Base-by-base conservation (phyloP, 2,113 vertebrate genomes). In the Lonchura striata region DNA sequence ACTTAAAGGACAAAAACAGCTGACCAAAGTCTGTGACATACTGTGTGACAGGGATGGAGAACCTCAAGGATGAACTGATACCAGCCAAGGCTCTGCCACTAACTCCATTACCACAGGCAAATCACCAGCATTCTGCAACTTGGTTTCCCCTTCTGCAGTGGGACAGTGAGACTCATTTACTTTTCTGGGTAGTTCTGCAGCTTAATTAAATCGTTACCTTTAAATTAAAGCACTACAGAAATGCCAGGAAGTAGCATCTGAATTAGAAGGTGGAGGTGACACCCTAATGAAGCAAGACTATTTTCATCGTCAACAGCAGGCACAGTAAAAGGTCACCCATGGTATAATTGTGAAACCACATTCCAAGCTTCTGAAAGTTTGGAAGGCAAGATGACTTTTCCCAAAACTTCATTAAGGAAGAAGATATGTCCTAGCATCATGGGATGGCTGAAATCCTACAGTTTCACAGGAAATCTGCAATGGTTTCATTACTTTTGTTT, bases 191-290 rank as follows among this genome's bases (percentile, higher is more conserved):
- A 82, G 72, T 56, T 75, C 88, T 92, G 31, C 80, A 83, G 50
- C 90, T 96, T 95, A 94, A 96, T 95, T 96, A 97, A 95, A 94
- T 86, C 72, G 3, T 97, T 96, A 94, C 83, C 88, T 94, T 96
- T 95, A 92, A 96, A 96, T 93, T 95, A 96, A 93, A 97, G 74
- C 80, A 86, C 53, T 93, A 75, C 86, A 96, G 82, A 95, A 93
- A 96, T 90, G 94, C 88, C 90, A 96, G 92, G 90, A 93, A 94
- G 80, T 50, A 95, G 76, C 19, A 0, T 53, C 81, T 94, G 94
- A 88, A 92, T 95, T 89, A 91, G 74, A 86, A 94, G 91, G 82
- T 71, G 78, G 93, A 96, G 94, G 59, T 94, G 86, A 85, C 85
- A 89, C 86, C 82, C 64, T 88, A 92, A 93, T 93, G 94, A 94